These are phyloP conservation scores for Solenopsis invicta DNA, from an alignment of 1,140 invertebrate species.

Conservation along the genomic window DNA sequence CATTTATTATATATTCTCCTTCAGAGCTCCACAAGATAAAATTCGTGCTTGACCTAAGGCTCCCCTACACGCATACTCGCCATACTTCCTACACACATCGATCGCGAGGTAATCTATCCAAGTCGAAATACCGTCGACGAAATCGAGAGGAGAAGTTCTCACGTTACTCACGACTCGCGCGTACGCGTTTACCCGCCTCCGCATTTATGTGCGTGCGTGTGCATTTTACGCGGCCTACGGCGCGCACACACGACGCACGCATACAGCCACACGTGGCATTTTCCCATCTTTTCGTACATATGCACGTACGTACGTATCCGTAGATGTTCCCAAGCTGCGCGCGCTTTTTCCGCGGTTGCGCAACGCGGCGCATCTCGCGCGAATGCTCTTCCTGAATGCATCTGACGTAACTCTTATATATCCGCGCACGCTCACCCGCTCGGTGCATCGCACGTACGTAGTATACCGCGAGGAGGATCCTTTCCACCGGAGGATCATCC, in stretches of 20 bases:
- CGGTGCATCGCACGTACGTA: slow-evolving; percentile 38
- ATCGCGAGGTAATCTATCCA: slow-evolving; percentile 55
- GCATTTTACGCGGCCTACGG: slow-evolving; percentile 36
- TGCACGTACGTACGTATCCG: not conserved
- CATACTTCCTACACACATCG: slow-evolving; percentile 51
- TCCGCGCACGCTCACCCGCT: slow-evolving; percentile 22
- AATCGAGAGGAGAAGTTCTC: slow-evolving; percentile 60
- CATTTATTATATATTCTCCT: slow-evolving; percentile 15
- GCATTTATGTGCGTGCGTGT: slow-evolving; percentile 33
- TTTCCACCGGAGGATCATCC: slow-evolving; percentile 41
- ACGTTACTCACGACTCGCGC: slow-evolving; percentile 46
- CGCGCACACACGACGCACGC: not conserved
- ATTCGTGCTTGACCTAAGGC: slow-evolving; percentile 45
- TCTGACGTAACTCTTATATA: slow-evolving; percentile 59
- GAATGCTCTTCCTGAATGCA: slow-evolving; percentile 59
- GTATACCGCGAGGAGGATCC: slow-evolving; percentile 40
- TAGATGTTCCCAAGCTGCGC: slow-evolving; percentile 39
- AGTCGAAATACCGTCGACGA: slow-evolving; percentile 60
- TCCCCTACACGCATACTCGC: slow-evolving; percentile 36
- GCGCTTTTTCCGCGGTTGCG: slow-evolving; percentile 55
- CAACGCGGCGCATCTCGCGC: slow-evolving; percentile 50
- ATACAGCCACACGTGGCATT: not conserved
- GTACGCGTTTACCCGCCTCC: slow-evolving; percentile 33
- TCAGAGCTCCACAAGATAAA: not conserved
- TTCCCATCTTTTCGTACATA: slow-evolving; percentile 28